phyloP scores from a whole-genome alignment of 1,140 invertebrate species.

The Atopsyche davidsoni region DNA sequence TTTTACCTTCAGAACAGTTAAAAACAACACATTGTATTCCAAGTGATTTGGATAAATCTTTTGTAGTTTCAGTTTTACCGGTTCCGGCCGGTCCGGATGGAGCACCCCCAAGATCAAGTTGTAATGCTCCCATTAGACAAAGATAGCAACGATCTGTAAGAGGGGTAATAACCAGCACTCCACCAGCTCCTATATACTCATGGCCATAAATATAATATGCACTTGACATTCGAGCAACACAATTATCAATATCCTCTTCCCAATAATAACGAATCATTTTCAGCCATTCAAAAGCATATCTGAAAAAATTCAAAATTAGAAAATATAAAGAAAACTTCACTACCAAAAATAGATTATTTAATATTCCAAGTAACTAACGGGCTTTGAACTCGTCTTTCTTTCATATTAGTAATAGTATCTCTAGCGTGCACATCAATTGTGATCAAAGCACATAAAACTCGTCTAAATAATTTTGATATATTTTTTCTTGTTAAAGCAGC shows the following conservation, averaged over 20 bases:
- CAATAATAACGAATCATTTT: constrained; percentile 80
- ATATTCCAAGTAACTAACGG: constrained; percentile 45
- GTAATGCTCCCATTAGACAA: constrained; percentile 84
- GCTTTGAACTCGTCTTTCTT: constrained; percentile 55
- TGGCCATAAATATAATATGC: constrained; percentile 85
- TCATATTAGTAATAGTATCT: constrained; percentile 71
- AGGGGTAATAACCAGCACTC: constrained; percentile 82
- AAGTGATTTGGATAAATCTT: constrained; percentile 93
- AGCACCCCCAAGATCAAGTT: constrained; percentile 61
- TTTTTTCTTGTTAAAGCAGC: constrained; percentile 69
- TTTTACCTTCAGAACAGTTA: constrained; percentile 89
- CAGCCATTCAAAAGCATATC: constrained; percentile 79
- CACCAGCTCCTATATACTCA: constrained; percentile 89
- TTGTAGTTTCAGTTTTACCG: constrained; percentile 94
- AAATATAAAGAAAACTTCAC: constrained; percentile 80
- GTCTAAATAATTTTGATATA: constrained; percentile 61
- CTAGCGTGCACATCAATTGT: constrained; percentile 83
- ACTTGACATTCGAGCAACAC: constrained; percentile 77
- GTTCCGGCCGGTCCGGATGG: constrained; percentile 84
- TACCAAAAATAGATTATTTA: constrained; percentile 39
- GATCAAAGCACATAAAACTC: constrained; percentile 74
- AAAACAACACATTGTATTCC: constrained; percentile 96
- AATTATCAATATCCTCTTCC: constrained; percentile 43
- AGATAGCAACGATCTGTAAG: constrained; percentile 90
- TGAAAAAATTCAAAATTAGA: constrained; percentile 87